Conservation (phyloP, 2,888 invertebrate species). For the Teleiodes luculella region DNA sequence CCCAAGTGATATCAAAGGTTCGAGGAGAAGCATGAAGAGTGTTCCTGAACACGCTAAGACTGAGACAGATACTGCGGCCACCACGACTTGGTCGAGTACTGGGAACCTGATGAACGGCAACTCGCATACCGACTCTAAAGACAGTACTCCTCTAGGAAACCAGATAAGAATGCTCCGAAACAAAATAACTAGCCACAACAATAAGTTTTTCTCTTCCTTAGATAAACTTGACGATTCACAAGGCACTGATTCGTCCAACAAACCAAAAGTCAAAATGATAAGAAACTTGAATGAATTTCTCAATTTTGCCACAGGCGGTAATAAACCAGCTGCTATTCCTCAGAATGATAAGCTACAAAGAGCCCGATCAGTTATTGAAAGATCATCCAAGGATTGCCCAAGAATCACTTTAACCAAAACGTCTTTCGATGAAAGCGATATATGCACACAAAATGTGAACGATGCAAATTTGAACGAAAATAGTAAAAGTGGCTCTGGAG, state of each 20-base stretch:
- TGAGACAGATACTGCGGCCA: slow-evolving; percentile 34
- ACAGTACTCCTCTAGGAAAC: slow-evolving; percentile 60
- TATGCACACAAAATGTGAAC: slow-evolving; percentile 36
- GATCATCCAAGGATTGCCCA: slow-evolving; percentile 52
- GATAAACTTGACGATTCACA: slow-evolving; percentile 73
- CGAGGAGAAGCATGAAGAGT: slow-evolving; percentile 56
- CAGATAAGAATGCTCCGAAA: slow-evolving; percentile 64
- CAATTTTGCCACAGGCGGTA: slow-evolving; percentile 84
- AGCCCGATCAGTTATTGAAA: slow-evolving; percentile 57
- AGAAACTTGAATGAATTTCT: slow-evolving; percentile 92
- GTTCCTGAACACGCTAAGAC: slow-evolving; percentile 58
- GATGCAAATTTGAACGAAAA: slow-evolving; percentile 45
- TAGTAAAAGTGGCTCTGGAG: slow-evolving; percentile 47
- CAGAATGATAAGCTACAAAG: slow-evolving; percentile 51
- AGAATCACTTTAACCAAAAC: slow-evolving; percentile 61
- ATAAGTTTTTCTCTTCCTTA: slow-evolving; percentile 77
- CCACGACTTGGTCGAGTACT: slow-evolving; percentile 49
- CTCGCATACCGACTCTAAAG: slow-evolving; percentile 43
- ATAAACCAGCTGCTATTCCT: slow-evolving; percentile 36
- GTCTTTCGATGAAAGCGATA: slow-evolving; percentile 51
- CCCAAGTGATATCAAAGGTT: slow-evolving; percentile 42
- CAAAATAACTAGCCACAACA: slow-evolving; percentile 68
- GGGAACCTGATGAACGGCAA: slow-evolving; percentile 62
- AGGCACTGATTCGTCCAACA: slow-evolving; percentile 53
- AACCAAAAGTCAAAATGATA: slow-evolving; percentile 76